Evolutionary conservation across 2,797 vertebrate genomes (phyloP).

Genomic region (Paratrypauchen microcephalus): DNA sequence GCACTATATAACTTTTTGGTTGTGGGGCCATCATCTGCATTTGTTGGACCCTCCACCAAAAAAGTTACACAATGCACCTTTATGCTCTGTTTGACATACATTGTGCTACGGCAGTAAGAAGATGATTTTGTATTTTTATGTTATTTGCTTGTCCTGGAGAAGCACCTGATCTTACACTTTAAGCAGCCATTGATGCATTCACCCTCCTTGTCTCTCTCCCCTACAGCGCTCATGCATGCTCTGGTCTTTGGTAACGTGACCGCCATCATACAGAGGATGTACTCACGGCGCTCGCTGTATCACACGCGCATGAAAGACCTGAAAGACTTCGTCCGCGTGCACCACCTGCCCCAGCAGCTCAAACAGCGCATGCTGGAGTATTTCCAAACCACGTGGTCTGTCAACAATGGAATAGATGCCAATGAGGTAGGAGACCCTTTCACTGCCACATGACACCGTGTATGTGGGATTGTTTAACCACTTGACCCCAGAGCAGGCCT

Average conservation of each 20-base stretch:
- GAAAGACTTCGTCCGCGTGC: conserved; percentile 96
- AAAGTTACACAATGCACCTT: too few species aligned
- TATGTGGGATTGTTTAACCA: conserved; percentile 4
- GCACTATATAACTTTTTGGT: too few species aligned
- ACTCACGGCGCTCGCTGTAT: conserved; percentile 93
- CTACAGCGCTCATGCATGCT: conserved; percentile 92
- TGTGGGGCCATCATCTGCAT: too few species aligned
- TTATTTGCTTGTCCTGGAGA: too few species aligned
- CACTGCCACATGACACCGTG: conserved; percentile 27
- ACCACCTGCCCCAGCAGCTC: conserved; percentile 90
- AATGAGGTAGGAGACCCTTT: conserved; percentile 82
- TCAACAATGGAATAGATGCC: conserved; percentile 94
- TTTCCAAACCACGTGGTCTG: conserved; percentile 97
- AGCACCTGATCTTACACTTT: too few species aligned
- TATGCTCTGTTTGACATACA: too few species aligned
- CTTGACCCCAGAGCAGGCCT: conserved; percentile 7
- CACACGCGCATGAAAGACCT: conserved; percentile 96
- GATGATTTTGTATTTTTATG: too few species aligned
- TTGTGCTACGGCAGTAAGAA: too few species aligned
- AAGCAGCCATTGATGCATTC: too few species aligned
- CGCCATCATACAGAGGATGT: conserved; percentile 98
- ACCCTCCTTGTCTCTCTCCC: background rate
- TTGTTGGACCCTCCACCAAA: too few species aligned
- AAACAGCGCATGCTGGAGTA: conserved; percentile 97
- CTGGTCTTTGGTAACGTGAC: conserved; percentile 97